phyloP scores from a whole-genome alignment of 2,797 vertebrate genomes.

The Squalus acanthias region DNA sequence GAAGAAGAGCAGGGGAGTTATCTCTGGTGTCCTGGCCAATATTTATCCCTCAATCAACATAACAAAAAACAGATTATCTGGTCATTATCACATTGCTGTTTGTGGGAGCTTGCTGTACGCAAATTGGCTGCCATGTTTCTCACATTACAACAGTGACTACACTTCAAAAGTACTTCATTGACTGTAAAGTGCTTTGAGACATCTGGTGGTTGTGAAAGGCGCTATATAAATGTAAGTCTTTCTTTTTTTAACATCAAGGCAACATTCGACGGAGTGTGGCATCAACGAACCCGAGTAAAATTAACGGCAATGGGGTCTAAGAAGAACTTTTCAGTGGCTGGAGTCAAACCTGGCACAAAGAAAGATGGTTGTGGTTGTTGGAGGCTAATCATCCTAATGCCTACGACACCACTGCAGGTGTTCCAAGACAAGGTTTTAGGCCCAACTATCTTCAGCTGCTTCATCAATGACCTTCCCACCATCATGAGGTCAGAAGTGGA shows the following conservation, averaged over 20 bases:
- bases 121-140: no score
- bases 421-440: neutral
- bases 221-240: no score
- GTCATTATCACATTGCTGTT: no score
- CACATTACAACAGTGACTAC: no score
- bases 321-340: neutral
- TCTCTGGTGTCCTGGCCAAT: no score
- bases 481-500: neutral
- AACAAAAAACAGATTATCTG: no score
- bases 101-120: no score
- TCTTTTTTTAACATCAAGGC: neutral
- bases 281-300: neutral
- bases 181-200: no score
- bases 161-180: no score
- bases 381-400: neutral
- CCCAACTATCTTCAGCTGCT: neutral
- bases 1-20: no score
- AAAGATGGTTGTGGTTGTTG: neutral
- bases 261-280: neutral
- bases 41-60: no score
- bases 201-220: no score
- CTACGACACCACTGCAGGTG: neutral
- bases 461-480: neutral
- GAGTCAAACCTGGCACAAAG: neutral
- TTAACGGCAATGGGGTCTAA: neutral